These are phyloP conservation scores for Typhlichthys eigenmanni DNA, from an alignment of 2,797 vertebrate genomes.

Conservation along the genomic window DNA sequence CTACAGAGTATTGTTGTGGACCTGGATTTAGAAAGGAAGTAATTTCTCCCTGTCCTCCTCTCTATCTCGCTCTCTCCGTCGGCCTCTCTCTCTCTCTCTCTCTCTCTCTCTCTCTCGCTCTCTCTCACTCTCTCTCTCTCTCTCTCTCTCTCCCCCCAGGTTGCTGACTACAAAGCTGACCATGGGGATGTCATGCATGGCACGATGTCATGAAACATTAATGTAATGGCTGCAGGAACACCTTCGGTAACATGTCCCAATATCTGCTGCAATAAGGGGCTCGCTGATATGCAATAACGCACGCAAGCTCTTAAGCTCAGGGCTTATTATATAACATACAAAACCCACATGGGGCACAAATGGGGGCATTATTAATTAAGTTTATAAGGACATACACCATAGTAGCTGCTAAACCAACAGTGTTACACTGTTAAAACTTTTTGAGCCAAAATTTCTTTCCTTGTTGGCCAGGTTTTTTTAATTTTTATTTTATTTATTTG, in stretches of 20 bases:
- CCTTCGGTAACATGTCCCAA: slow-evolving; percentile 27
- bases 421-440: slow-evolving; percentile 38
- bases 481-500: slow-evolving; percentile 11
- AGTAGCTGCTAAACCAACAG: slow-evolving; percentile 13
- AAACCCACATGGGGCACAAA: slow-evolving; percentile 23
- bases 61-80: not conserved
- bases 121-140: slow-evolving; percentile 43
- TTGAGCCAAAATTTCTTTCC: slow-evolving; percentile 37
- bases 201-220: slow-evolving; percentile 60
- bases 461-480: slow-evolving; percentile 18
- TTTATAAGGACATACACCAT: slow-evolving; percentile 23
- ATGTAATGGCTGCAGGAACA: slow-evolving; percentile 45
- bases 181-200: slow-evolving; percentile 58
- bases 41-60: not conserved
- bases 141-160: slow-evolving; percentile 42
- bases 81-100: not conserved
- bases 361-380: slow-evolving; percentile 34
- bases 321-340: slow-evolving; percentile 32
- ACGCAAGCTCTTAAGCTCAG: slow-evolving; percentile 10
- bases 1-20: not conserved
- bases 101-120: slow-evolving; percentile 5
- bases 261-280: slow-evolving; percentile 32
- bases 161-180: slow-evolving; percentile 36
- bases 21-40: slow-evolving; percentile 1
- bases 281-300: slow-evolving; percentile 14